Percentiles rank a stretch among this genome's conserved stretches.
Evolutionary conservation across 2,797 vertebrate species (phyloP).

Genomic region (Simalia tracyae): DNA sequence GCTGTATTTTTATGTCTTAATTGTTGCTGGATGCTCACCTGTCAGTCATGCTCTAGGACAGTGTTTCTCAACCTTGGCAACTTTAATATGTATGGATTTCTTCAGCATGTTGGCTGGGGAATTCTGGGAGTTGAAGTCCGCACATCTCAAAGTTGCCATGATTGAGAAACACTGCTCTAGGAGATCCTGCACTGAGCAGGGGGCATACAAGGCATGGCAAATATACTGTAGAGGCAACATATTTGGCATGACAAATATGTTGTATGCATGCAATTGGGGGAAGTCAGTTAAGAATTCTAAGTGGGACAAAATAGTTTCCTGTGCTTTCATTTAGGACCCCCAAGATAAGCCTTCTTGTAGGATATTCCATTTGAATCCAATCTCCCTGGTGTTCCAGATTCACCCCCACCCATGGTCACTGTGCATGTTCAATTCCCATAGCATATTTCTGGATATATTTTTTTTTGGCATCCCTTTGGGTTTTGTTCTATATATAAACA

Average conservation of each 20-base stretch:
- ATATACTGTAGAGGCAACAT: not conserved
- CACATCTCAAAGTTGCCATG: not conserved
- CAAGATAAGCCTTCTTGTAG: not conserved
- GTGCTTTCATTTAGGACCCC: not conserved
- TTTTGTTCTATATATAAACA: not conserved
- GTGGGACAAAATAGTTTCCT: not conserved
- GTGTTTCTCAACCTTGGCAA: not conserved
- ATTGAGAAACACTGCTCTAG: not conserved
- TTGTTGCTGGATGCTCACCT: not conserved
- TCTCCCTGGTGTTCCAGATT: not conserved
- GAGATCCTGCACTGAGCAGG: not conserved
- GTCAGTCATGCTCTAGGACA: not conserved
- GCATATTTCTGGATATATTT: not conserved
- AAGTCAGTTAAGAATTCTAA: not conserved
- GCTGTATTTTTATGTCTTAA: conserved; percentile 21
- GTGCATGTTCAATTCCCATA: not conserved
- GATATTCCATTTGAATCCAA: not conserved
- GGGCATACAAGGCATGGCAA: not conserved
- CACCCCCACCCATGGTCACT: not conserved
- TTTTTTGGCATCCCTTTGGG: not conserved
- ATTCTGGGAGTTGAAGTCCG: not conserved
- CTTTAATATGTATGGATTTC: not conserved
- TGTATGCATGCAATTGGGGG: not conserved
- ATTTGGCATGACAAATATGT: conserved; percentile 6
- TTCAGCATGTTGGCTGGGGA: not conserved